Conservation (phyloP, 2,113 vertebrate genomes). For the Alaudala cheleensis region DNA sequence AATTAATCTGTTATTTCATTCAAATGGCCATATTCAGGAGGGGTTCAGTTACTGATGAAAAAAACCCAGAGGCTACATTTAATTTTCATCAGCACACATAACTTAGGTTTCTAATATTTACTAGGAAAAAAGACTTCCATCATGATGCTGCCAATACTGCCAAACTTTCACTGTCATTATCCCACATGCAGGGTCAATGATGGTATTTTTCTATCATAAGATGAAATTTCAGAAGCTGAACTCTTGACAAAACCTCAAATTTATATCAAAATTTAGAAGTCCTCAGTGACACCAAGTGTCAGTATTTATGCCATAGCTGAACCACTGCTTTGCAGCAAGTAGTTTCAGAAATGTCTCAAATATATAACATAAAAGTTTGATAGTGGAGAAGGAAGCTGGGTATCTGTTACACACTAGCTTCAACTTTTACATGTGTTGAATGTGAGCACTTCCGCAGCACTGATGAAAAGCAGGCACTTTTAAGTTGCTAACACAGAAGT, state of each 20-base stretch:
- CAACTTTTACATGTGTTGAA: neutral
- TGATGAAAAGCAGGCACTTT: neutral
- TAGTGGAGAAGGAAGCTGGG: neutral
- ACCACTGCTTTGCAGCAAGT: neutral
- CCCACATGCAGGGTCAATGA: neutral
- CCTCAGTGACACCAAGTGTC: neutral
- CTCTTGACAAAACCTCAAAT: neutral
- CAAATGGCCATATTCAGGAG: neutral
- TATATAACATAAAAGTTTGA: neutral
- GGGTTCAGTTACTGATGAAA: neutral
- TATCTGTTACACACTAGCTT: neutral
- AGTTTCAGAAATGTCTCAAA: neutral
- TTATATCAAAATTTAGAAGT: neutral
- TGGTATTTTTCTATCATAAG: neutral
- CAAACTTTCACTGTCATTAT: neutral
- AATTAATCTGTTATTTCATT: neutral
- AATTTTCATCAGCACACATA: neutral
- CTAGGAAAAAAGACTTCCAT: neutral
- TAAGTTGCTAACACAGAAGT: neutral
- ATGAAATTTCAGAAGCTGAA: neutral
- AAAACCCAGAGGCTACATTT: rapidly evolving
- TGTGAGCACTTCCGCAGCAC: neutral
- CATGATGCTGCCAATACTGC: neutral
- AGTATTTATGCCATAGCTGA: neutral
- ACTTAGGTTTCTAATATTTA: neutral